Percentiles rank a stretch among this genome's conserved stretches.
Evolutionary conservation across 2,797 vertebrate genomes (phyloP).

Genomic region (Lacerta viridis): DNA sequence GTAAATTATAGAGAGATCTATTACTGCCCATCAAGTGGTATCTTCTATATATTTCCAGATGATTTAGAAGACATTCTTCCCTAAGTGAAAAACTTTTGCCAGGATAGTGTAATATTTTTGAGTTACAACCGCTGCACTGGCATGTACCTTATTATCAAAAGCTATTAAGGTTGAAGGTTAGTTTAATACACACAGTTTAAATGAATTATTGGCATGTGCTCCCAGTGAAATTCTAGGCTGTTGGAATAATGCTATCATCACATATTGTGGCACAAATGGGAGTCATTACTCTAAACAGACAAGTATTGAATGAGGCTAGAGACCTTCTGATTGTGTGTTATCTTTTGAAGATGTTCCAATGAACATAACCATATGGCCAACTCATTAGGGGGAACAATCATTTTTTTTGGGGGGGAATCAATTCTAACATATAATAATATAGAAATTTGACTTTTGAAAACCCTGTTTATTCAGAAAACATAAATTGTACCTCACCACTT

Average conservation of each 20-base stretch:
- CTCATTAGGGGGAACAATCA: not conserved
- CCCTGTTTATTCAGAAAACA: not conserved
- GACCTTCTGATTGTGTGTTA: constrained; percentile 26
- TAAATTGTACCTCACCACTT: not conserved
- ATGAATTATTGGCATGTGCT: constrained; percentile 50
- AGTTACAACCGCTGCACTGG: constrained; percentile 39
- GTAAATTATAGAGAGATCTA: constrained; percentile 48
- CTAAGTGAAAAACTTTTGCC: constrained; percentile 14
- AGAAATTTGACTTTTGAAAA: constrained; percentile 1
- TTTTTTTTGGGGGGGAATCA: not conserved
- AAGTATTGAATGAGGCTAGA: constrained; percentile 38
- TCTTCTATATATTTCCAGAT: constrained; percentile 38
- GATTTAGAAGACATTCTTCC: constrained; percentile 42
- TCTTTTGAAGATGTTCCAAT: not conserved
- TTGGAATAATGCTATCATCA: constrained; percentile 50
- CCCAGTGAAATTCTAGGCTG: constrained; percentile 39
- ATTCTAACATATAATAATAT: accelerated
- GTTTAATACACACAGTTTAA: constrained; percentile 54
- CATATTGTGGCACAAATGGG: constrained; percentile 56
- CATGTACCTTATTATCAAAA: constrained; percentile 38
- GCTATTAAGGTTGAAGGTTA: constrained; percentile 58
- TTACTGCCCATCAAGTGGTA: constrained; percentile 38
- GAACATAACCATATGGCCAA: constrained; percentile 12
- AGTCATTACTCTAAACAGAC: constrained; percentile 57
- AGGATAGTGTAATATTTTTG: constrained; percentile 17